These are phyloP conservation scores for Petromus typicus DNA, from an alignment of 2,113 vertebrate genomes.

Conservation along the genomic window DNA sequence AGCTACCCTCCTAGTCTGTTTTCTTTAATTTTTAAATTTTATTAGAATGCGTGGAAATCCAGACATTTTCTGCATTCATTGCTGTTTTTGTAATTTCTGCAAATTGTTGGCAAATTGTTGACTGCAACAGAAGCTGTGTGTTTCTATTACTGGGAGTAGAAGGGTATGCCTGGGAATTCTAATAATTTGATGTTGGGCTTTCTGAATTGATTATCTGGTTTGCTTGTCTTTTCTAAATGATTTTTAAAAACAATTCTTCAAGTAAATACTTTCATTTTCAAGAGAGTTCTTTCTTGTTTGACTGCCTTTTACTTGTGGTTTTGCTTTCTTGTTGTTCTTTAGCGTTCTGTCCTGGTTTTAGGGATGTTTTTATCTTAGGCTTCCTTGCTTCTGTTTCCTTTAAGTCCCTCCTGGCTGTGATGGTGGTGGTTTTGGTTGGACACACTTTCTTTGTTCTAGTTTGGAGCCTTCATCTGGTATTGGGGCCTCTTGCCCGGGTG, in stretches of 20 bases:
- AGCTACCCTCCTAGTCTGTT: neutral
- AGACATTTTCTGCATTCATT: neutral
- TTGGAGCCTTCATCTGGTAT: neutral
- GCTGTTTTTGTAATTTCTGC: slow-evolving; percentile 24
- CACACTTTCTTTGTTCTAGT: neutral
- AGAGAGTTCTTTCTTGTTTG: neutral
- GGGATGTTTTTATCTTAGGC: neutral
- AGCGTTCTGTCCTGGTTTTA: slow-evolving; percentile 20
- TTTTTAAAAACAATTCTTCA: neutral
- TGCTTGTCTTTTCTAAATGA: neutral
- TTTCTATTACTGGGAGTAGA: neutral
- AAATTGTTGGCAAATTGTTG: slow-evolving; percentile 23
- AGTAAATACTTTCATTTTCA: slow-evolving; percentile 44
- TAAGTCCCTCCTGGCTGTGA: neutral
- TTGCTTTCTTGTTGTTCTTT: neutral
- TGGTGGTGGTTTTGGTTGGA: neutral
- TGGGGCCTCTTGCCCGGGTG: neutral
- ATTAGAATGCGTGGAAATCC: neutral
- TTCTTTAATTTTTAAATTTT: neutral
- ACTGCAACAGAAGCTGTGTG: neutral
- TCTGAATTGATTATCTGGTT: neutral
- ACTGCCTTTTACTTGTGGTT: neutral
- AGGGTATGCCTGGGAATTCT: neutral
- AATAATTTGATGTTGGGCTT: slow-evolving; percentile 17
- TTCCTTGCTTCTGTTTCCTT: neutral